Base-by-base conservation (phyloP, 2,797 vertebrate species). In the Tarsius wallacei region DNA sequence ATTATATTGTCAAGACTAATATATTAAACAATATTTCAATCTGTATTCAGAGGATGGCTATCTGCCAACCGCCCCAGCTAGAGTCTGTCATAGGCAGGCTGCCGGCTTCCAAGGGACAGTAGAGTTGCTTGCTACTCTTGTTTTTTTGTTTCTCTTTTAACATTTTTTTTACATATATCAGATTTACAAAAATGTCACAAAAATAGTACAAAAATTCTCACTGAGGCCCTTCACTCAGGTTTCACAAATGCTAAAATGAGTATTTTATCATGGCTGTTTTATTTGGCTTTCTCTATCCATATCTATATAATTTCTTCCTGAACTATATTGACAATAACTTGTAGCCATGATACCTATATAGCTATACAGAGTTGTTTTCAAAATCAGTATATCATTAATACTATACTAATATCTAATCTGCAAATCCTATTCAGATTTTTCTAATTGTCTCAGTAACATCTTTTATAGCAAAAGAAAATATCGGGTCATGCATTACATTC, bases 21-120 rank as follows among this genome's bases (percentile, higher is more conserved):
- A 74, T 21, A 28, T 19, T 83, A 74, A 86, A 36, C 26, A 66
- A 64, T 90, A 91, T 94, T 96, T 94, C 87, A 78, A 70, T 77
- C 47, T 81, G 36, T 55, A 61, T 42, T 87, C 55, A 93, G 66
- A 90, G 53, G 66, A 71, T 16, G 13, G 26, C 51, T 31, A 57
- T 63, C 91, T 36, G 31, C 16, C 55, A 73, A 2, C 24, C 15
- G 55, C 31, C 19, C 26, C 47, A 53, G 3, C 12, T 16, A 36
- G 19, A 19, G 12, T 19, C 15, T 26, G 24, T 5, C 33, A 16
- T 33, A 24, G 21, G n/a, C 36, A 26, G 24, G 21, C 9, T 64
- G 31, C 5, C 36, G 42, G 9, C 24, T 85, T 90, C 73, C 22
- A 84, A 19, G 15, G n/a, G 9, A 12, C 14, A 31, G 8, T 36